Evolutionary conservation across 2,113 vertebrate species (phyloP), one percentile per base, ranked within the genome.

Genomic region (Atractosteus spatula): DNA sequence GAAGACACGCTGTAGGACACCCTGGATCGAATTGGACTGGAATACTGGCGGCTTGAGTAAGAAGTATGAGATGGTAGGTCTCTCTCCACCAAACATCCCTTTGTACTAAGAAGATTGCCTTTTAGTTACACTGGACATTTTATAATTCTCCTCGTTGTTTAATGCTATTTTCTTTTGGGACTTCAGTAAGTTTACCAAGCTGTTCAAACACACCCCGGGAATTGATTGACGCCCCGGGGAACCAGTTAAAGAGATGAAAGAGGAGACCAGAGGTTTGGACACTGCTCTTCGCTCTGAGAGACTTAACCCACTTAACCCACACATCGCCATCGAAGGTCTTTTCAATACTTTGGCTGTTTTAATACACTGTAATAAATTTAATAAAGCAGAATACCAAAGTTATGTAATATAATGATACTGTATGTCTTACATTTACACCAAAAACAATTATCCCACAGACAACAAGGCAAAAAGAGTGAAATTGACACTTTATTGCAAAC

Each of bases 51-150:
- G 80, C 85, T 84, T 70, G 89, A 78, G 79, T 82, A 85, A 75
- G 78, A 83, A 76, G 85, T 87, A 47, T 91, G 88, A 47, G 13
- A 65, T 82, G 7, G 74, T 3, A 51, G 17, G 8, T 54, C 78
- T 78, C 3, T 88, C 89, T 0, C 85, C 93, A 2, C 94, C 94
- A 61, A 96, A 99, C 85, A 96, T 93, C 76, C 94, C 95, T 76
- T 90, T 93, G 85, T 98, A 99, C 8, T 95, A 98, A 3, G 96
- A 97, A n/a, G 86, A 80, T 29, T 84, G 78, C 75, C 78, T 7
- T 76, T 74, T 86, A 71, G 72, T 80, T 29, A 29, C 29, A 29
- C 29, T 29, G 66, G 84, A 80, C 87, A 91, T 90, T 74, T 73
- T 81, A 71, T 79, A 66, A 69, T 80, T 62, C 77, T 29, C 29